Conservation (phyloP, 1,140 invertebrate species). For the Drosophila jambulina region DNA sequence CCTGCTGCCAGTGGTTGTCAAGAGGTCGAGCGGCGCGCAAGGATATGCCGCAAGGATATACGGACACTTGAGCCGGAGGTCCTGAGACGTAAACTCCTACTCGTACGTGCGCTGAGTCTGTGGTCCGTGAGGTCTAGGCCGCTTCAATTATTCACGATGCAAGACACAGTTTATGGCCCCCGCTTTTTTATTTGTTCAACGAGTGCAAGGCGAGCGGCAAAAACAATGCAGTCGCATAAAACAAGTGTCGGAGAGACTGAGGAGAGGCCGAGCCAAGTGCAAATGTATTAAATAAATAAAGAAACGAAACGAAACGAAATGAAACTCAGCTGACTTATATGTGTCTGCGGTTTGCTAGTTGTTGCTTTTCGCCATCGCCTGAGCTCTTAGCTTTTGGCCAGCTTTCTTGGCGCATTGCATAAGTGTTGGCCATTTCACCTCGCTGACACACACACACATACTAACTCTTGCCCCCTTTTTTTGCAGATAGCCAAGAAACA, state of each 20-base stretch:
- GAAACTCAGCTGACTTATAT: slow-evolving; percentile 55
- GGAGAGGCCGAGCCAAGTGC: slow-evolving; percentile 57
- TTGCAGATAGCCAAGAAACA: slow-evolving; percentile 54
- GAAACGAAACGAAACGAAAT: slow-evolving; percentile 24
- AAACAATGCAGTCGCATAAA: slow-evolving; percentile 68
- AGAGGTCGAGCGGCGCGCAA: slow-evolving; percentile 48
- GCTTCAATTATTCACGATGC: slow-evolving; percentile 66
- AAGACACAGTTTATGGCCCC: slow-evolving; percentile 65
- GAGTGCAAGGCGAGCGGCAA: slow-evolving; percentile 47
- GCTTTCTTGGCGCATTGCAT: slow-evolving; percentile 64
- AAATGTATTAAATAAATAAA: slow-evolving; percentile 76
- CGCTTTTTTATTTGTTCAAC: slow-evolving; percentile 13
- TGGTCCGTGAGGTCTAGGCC: slow-evolving; percentile 13
- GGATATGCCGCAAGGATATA: slow-evolving; percentile 60
- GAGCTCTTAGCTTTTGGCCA: slow-evolving; percentile 24
- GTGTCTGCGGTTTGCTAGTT: slow-evolving; percentile 53
- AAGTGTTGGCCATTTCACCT: slow-evolving; percentile 55
- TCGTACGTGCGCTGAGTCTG: slow-evolving; percentile 41
- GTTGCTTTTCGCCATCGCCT: slow-evolving; percentile 16
- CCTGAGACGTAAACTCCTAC: slow-evolving; percentile 11
- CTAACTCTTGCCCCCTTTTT: slow-evolving; percentile 19
- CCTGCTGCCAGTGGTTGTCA: slow-evolving; percentile 49
- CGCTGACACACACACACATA: slow-evolving; percentile 1
- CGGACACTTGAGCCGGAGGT: slow-evolving; percentile 4
- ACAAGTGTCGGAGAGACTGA: slow-evolving; percentile 33